phyloP scores from a whole-genome alignment of 1,140 invertebrate species.

The Cotesia glomerata region DNA sequence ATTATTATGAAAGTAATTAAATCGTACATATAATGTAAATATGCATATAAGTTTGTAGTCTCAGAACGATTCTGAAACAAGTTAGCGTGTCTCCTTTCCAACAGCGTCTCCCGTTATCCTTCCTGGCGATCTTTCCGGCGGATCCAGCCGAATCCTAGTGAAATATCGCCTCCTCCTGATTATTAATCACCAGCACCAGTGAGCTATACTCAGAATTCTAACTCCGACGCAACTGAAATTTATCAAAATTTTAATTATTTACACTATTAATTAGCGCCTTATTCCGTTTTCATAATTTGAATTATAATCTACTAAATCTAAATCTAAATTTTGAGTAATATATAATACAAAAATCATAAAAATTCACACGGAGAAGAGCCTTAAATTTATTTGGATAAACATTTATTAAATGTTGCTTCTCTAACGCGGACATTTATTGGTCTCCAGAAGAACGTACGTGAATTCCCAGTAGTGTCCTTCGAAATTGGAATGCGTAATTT shows the following conservation, averaged over 20 bases:
- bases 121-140: conserved; percentile 42
- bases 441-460: conserved; percentile 22
- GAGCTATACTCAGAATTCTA: conserved; percentile 5
- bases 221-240: not conserved
- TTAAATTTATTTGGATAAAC: no score
- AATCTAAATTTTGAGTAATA: no score
- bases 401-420: no score
- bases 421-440: conserved; percentile 23
- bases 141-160: conserved; percentile 46
- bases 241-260: not conserved
- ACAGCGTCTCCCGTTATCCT: conserved; percentile 45
- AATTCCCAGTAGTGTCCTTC: conserved; percentile 12
- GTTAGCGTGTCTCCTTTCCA: conserved; percentile 53
- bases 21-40: not conserved
- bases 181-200: conserved; percentile 46
- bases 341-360: no score
- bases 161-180: conserved; percentile 58
- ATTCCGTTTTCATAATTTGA: no score
- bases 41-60: conserved; percentile 22
- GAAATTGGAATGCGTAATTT: conserved; percentile 36
- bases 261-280: no score
- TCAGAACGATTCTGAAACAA: conserved; percentile 20
- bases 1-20: no score
- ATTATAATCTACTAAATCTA: no score
- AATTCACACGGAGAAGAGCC: no score